A percentile compares a stretch with the other conserved stretches of the same genome.
Evolutionary conservation across 2,888 invertebrate species (phyloP).

Genomic region (Morinoia aosen): DNA sequence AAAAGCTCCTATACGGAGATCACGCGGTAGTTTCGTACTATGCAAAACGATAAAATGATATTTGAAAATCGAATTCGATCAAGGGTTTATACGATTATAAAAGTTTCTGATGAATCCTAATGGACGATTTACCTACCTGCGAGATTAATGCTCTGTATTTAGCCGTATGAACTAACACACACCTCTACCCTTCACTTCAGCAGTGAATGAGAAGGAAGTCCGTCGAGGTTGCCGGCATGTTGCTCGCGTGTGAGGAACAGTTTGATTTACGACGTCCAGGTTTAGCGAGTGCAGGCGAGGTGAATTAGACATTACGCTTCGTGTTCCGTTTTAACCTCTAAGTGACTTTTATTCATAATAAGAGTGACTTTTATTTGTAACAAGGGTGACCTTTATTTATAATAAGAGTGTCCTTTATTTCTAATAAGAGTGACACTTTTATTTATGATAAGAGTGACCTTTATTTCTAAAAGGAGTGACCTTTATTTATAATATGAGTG

Average conservation of each 20-base stretch:
- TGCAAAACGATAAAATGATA: background rate
- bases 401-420: too few relatives aligned
- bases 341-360: background rate
- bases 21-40: background rate
- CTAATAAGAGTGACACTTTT: too few relatives aligned
- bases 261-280: background rate
- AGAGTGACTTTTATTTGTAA: too few relatives aligned
- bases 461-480: too few relatives aligned
- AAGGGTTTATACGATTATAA: background rate
- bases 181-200: background rate
- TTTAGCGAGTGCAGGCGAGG: background rate
- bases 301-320: background rate
- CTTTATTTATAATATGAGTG: background rate
- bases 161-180: background rate
- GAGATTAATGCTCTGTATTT: background rate
- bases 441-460: too few relatives aligned
- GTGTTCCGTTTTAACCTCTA: background rate
- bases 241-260: background rate
- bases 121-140: too few relatives aligned
- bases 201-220: background rate
- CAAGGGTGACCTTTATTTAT: too few relatives aligned
- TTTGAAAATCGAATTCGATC: background rate
- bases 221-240: background rate
- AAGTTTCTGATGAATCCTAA: too few relatives aligned
- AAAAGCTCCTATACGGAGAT: background rate